Evolutionary conservation across 2,797 vertebrate species (phyloP).

Genomic region (Eidolon dupreanum): DNA sequence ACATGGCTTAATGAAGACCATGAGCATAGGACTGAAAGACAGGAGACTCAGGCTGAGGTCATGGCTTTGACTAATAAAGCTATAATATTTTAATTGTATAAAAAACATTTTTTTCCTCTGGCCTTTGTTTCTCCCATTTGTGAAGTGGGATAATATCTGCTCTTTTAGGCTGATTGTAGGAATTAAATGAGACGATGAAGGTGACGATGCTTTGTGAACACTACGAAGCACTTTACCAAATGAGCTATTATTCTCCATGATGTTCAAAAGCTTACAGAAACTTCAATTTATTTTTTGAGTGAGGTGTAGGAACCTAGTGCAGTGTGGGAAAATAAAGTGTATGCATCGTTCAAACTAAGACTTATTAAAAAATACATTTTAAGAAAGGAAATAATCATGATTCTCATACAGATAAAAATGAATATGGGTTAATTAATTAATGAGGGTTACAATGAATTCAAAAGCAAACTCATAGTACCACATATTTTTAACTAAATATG

Average conservation of each 20-base stretch:
- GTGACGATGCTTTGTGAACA: neutral
- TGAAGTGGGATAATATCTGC: neutral
- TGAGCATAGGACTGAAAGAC: neutral
- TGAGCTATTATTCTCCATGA: neutral
- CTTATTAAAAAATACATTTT: neutral
- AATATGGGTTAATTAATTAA: neutral
- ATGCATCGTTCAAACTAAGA: neutral
- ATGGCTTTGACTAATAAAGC: accelerated
- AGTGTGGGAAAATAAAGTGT: neutral
- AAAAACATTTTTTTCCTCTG: neutral
- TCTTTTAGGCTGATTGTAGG: neutral
- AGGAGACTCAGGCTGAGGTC: neutral
- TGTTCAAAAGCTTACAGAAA: neutral
- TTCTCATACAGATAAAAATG: neutral
- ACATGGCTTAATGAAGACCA: neutral
- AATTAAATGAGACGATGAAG: neutral
- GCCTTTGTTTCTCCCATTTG: neutral
- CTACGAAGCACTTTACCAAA: neutral
- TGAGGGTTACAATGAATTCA: neutral
- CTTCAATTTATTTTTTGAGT: neutral
- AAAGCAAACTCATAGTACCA: neutral
- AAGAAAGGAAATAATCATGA: neutral
- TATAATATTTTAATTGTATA: neutral
- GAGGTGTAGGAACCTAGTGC: neutral
- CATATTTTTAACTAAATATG: neutral